Base-by-base conservation (phyloP, 2,888 invertebrate genomes). In the Phlogophora meticulosa region DNA sequence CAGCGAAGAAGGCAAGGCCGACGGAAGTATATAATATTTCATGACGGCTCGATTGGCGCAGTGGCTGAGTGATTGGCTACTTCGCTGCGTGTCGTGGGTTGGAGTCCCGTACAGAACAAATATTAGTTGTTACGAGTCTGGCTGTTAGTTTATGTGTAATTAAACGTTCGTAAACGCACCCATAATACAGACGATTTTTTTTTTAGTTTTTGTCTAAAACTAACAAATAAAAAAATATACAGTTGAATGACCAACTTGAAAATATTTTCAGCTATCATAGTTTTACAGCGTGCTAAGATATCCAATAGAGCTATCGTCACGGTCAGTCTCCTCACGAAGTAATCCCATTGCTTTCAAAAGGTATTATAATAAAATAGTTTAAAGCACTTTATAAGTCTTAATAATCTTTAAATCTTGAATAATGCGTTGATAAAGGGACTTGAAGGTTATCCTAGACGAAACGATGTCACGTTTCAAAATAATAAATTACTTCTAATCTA, bases 361-460 rank as follows among this genome's bases (percentile, higher is more conserved):
- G 20, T 24, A 34, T 71, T 56, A 38, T n/a, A 48, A 7, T 42
- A 20, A 57, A 71, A 72, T 65, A 76, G 64, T 65, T 76, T 49
- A 10, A 22, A 46, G 15, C 40, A 57, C 65, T 15, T 66, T 75
- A 49, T 49, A 53, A 56, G 61, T 32, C 11, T 22, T 36, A 79
- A 46, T 79, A 76, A 76, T 61, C 66, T 64, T 79, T 40, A 42
- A 74, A 79, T 64, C 67, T 62, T 51, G 42, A 67, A 61, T 70
- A 79, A 75, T 62, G 55, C 34, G 34, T 34, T 61, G 56, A 58
- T 60, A 45, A 61, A 75, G 40, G 49, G 43, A 71, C 49, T 75
- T 53, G 13, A 62, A 68, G 49, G 42, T n/a, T 48, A 17, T 48
- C 40, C 24, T 4, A 53, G 15, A 61, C 42, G 56, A 49, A 61